Base-by-base conservation (phyloP, 2,797 vertebrate species). In the Epinephelus coioides region DNA sequence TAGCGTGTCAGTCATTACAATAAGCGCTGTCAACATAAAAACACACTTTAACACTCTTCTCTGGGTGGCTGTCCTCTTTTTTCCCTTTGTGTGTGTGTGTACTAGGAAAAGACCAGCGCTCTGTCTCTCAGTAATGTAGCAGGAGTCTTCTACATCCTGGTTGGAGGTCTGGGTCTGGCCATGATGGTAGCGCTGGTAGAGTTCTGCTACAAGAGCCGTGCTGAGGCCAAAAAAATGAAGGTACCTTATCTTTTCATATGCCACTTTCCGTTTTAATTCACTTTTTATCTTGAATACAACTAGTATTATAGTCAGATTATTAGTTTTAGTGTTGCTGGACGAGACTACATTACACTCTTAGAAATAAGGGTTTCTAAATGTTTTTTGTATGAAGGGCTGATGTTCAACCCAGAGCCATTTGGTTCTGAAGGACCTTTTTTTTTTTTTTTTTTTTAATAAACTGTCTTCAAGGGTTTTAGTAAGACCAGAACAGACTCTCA, bases 181-280 rank as follows among this genome's bases (percentile, higher is more conserved):
- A 99, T 99, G 98, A 96, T 99, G 93, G 98, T 99, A 82, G 98
- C 98, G 76, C 96, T 99, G 95, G 98, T 99, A 92, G 98, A 99
- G 93, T 99, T 99, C 95, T 99, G 98, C 97, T 99, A 99, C 96
- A 99, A 99, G 95, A 98, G 97, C 10, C 97, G 97, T 82, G 97
- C 97, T 12, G 98, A 99, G 89, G 98, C 98, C 34, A 99, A 98
- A 90, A 96, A 97, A 94, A 97, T 99, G 97, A 99, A 99, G 90
- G 93, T 94, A 84, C 0, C 9, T 21, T 63, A 30, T 73, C 2
- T 25, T 57, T 56, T 53, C 3, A 57, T 50, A 43, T 38, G 4
- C 2, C 1, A n/a, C 0, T 54, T 40, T 60, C 38, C 6, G 27
- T 60, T 46, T 64, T 14, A 12, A 63, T 38, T 30, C 2, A 30